Base-by-base conservation (phyloP, 2,113 vertebrate species). In the cat (Felis catus) region DNA sequence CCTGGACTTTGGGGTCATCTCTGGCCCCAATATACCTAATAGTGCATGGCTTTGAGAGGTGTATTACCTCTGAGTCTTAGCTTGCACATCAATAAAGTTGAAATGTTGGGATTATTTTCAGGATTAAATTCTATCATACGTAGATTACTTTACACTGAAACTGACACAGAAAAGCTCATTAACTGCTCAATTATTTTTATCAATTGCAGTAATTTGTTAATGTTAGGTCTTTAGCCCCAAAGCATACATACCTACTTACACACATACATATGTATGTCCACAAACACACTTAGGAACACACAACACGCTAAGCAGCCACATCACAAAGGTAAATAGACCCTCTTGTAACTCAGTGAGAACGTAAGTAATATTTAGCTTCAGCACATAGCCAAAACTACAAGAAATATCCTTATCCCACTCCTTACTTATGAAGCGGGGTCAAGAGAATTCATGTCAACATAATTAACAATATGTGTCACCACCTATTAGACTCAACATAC, bases 381-480 rank as follows among this genome's bases (percentile, higher is more conserved):
- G 19, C 76, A 95, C 74, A 95, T 95, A 81, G 36, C 82, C 95
- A 95, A 92, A 92, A 71, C 21, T 88, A 68, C 0, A 12, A 92
- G 87, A 66, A 97, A 92, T 31, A 39, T 95, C 31, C 70, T 63
- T 93, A 63, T 45, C 55, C 51, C 5, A 39, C 5, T 33, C n/a
- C 23, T 23, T 78, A 53, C 27, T 61, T 29, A 73, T 10, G 97
- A 96, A 98, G 84, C 70, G 94, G 31, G 39, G n/a, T 96, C 97
- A 92, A 93, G 91, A 79, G 83, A 97, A 98, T 51, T 98, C 91
- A 97, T 97, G 97, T 97, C 97, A 97, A 90, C 98, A 98, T 98
- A 99, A 99, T 98, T 98, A 98, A 97, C 98, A 98, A 97, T 95
- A 79, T 78, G 61, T 99, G 98, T 98, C 86, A 23, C 10, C 41